Evolutionary conservation across 2,888 invertebrate genomes (phyloP).

Genomic region (Latheticus oryzae): DNA sequence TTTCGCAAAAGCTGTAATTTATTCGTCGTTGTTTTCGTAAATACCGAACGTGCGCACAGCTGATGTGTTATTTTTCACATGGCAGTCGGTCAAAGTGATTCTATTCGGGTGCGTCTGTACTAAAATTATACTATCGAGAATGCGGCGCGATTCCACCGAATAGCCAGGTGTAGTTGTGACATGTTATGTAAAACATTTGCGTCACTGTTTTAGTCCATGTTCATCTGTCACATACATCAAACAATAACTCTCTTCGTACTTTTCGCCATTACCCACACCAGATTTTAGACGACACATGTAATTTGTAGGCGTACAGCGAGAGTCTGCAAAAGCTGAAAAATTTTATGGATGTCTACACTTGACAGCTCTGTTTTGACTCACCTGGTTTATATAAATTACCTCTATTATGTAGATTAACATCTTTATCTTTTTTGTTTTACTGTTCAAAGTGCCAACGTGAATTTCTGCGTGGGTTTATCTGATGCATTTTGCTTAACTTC

Average conservation of each 20-base stretch:
- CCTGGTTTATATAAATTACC: conserved; percentile 52
- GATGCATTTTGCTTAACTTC: conserved; percentile 44
- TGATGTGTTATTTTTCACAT: conserved; percentile 59
- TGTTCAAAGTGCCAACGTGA: conserved; percentile 47
- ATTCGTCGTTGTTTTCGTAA: conserved; percentile 54
- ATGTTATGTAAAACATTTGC: conserved; percentile 59
- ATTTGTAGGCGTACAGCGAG: conserved; percentile 44
- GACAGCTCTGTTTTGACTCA: conserved; percentile 49
- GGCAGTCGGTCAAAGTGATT: conserved; percentile 53
- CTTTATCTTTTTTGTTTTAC: conserved; percentile 45
- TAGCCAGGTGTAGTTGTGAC: conserved; percentile 55
- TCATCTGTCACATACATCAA: conserved; percentile 53
- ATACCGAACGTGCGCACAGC: conserved; percentile 51
- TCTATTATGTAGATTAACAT: conserved; percentile 52
- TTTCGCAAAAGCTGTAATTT: conserved; percentile 53
- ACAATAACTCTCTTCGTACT: conserved; percentile 45
- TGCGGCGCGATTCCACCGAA: conserved; percentile 52
- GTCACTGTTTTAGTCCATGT: conserved; percentile 50
- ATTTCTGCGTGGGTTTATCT: conserved; percentile 49
- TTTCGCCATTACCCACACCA: conserved; percentile 38
- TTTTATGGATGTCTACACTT: conserved; percentile 30
- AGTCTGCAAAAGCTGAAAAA: conserved; percentile 36
- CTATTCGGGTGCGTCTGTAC: conserved; percentile 53
- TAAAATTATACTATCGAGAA: conserved; percentile 50
- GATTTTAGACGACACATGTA: conserved; percentile 45